phyloP scores from a whole-genome alignment of 1,140 invertebrate genomes.

The Drosophila pallidifrons region DNA sequence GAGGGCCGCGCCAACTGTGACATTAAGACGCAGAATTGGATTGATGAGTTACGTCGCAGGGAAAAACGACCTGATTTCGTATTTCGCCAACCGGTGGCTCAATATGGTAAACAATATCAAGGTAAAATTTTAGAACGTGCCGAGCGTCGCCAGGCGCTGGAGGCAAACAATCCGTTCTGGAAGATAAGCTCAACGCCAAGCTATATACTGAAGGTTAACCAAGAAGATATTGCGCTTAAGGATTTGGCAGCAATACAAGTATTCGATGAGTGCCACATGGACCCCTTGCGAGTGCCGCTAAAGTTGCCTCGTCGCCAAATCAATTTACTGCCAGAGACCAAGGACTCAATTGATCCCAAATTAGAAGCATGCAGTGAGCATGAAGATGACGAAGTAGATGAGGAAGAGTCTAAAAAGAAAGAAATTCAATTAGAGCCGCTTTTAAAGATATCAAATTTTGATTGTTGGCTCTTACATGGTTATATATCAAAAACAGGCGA shows the following conservation, averaged over 20 bases:
- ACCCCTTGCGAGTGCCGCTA: conserved; percentile 51
- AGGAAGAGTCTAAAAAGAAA: too few relatives aligned
- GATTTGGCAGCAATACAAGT: conserved; percentile 50
- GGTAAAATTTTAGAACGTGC: conserved; percentile 6
- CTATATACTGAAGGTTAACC: conserved; percentile 39
- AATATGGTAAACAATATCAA: conserved; percentile 48
- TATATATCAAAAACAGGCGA: conserved; percentile 34
- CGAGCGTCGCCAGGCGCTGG: conserved; percentile 15
- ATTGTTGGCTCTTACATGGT: conserved; percentile 80
- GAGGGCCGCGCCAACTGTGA: conserved; percentile 61
- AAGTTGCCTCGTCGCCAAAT: conserved; percentile 53
- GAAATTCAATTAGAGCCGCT: conserved; percentile 13
- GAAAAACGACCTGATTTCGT: conserved; percentile 50
- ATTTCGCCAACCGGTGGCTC: conserved; percentile 40
- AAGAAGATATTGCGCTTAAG: conserved; percentile 42
- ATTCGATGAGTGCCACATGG: conserved; percentile 61
- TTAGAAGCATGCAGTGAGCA: too few relatives aligned
- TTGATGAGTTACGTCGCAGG: conserved; percentile 29
- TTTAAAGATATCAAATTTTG: conserved; percentile 71
- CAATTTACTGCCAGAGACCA: not conserved
- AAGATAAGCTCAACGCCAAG: conserved; percentile 21
- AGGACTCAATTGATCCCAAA: not conserved
- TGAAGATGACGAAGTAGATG: too few relatives aligned
- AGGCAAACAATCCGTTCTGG: conserved; percentile 54
- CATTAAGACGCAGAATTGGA: conserved; percentile 48